Base-by-base conservation (phyloP, 2,888 invertebrate genomes). In the Acronicta aceris region DNA sequence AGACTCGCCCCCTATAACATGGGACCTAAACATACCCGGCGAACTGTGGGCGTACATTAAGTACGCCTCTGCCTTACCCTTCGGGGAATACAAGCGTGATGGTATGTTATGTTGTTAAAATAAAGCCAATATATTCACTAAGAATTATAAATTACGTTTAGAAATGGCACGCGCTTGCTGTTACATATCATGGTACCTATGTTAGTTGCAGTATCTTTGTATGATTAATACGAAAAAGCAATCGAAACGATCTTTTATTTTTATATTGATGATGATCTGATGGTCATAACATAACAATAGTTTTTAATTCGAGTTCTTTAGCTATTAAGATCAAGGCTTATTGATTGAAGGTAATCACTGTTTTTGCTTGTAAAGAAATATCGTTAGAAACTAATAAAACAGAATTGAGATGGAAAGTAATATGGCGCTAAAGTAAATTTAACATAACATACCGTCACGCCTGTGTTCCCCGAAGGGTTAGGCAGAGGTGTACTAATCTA, bases 271-370 rank as follows among this genome's bases (percentile, higher is more conserved):
- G 48, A 60, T 63, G 43, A 62, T 52, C 55, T 70, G 67, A 21
- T 69, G 62, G 66, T 33, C 54, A 55, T 56, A 56, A 65, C 52
- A 38, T 66, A 68, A 69, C 61, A 65, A 64, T 62, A 53, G 40
- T 54, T 58, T 64, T 57, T 50, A 73, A 74, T 68, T 60, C 10
- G 60, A 63, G 15, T 52, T 42, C 70, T 74, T 73, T 58, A 65
- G 61, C 62, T 60, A 80, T 76, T 62, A 64, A 76, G 79, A 78
- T 74, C 76, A 78, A 78, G 79, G 78, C 42, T 57, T 21, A 38
- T 52, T 53, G 38, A 38, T 53, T 51, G 42, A 59, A 59, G 61
- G 69, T 46, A 64, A 53, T 59, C 36, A 68, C 54, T 57, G 61
- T 77, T 68, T 66, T 48, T 67, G 30, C 41, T 40, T 7, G 8